These are phyloP conservation scores for Panthera leo DNA, from an alignment of 2,113 vertebrate genomes.

Conservation along the genomic window DNA sequence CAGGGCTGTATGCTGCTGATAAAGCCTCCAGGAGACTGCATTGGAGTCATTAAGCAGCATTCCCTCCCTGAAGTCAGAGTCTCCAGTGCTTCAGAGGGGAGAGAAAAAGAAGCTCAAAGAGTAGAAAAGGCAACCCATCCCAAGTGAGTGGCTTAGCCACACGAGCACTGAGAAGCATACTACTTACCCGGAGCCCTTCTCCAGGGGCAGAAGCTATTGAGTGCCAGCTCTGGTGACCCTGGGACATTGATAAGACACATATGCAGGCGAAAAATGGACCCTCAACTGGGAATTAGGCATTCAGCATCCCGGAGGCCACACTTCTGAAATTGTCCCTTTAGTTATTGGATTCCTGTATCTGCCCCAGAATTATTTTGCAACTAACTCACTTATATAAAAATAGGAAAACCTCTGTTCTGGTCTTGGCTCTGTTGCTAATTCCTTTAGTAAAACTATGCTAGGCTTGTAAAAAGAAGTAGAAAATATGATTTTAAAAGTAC, in stretches of 20 bases:
- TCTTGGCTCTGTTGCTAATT: background rate
- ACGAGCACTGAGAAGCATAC: rapidly evolving
- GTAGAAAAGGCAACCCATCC: background rate
- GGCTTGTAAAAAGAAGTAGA: background rate
- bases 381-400: background rate
- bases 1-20: constrained; percentile 80
- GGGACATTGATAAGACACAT: background rate
- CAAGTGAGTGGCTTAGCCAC: background rate
- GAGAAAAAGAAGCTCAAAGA: background rate
- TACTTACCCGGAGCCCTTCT: background rate
- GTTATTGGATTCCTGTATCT: background rate
- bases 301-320: background rate
- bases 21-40: constrained; percentile 80
- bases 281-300: background rate
- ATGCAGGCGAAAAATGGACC: background rate
- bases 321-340: background rate
- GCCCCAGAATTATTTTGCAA: background rate
- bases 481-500: background rate
- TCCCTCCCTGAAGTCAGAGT: constrained; percentile 71
- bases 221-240: no score
- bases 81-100: constrained; percentile 18
- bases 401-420: background rate
- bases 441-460: background rate
- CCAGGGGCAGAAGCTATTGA: background rate
- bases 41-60: constrained; percentile 75